phyloP scores from a whole-genome alignment of 2,113 vertebrate species.

The Istiophorus platypterus region DNA sequence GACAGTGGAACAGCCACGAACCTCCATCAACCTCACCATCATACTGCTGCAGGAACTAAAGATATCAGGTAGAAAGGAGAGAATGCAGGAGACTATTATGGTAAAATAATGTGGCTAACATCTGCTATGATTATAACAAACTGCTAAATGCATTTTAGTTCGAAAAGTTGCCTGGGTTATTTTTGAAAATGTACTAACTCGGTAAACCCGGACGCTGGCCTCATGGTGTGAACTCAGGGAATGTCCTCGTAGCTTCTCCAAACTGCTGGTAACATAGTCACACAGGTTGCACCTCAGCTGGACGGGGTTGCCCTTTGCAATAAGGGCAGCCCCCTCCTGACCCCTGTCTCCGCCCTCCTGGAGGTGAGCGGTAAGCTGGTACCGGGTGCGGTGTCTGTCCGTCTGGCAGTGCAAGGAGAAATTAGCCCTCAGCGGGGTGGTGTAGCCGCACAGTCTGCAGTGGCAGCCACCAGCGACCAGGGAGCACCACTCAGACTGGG shows the following conservation, averaged over 20 bases:
- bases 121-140: neutral
- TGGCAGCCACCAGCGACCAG: constrained; percentile 94
- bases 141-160: neutral
- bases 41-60: constrained; percentile 96
- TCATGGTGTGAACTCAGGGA: constrained; percentile 93
- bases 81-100: neutral
- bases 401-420: constrained; percentile 92
- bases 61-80: constrained; percentile 22
- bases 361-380: constrained; percentile 97
- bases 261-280: constrained; percentile 95
- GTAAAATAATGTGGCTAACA: neutral
- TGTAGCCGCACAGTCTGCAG: constrained; percentile 96
- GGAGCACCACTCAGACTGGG: constrained; percentile 96
- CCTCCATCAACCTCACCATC: constrained; percentile 92
- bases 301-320: constrained; percentile 94
- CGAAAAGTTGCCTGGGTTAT: neutral
- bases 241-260: constrained; percentile 97
- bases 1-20: constrained; percentile 94
- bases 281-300: constrained; percentile 97
- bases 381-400: constrained; percentile 92
- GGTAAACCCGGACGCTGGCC: constrained; percentile 95
- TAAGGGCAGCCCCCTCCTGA: constrained; percentile 90
- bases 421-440: constrained; percentile 97
- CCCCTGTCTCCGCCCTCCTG: constrained; percentile 93
- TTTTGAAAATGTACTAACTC: constrained; percentile 85